Base-by-base conservation (phyloP, 2,113 vertebrate species). In the Aleadryas rufinucha region DNA sequence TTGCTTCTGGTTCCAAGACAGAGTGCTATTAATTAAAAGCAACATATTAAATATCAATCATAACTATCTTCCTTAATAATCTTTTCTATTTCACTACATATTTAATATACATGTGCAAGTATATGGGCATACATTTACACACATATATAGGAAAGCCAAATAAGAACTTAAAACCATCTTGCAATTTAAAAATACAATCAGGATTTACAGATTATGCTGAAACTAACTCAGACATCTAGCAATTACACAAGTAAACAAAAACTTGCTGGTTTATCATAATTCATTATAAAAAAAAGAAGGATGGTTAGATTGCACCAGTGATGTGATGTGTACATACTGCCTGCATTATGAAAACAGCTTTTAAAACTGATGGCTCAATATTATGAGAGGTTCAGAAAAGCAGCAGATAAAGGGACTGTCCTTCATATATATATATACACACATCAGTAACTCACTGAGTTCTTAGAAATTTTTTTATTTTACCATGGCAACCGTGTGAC, bases 1-100 rank as follows among this genome's bases (percentile, higher is more conserved):
- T 99, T 9, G 99, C 99, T 98, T 99, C 99, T 21, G 98, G 98
- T 97, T 99, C 99, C 79, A 99, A 97, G 68, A 99, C 98, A 42
- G 98, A 98, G 94, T 99, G 99, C 99, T 99, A 95, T 63, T 94
- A 93, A 89, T 64, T 41, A 69, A 86, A 95, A 86, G 78, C 9
- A 97, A 96, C 16, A 78, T 85, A 95, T 74, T 66, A 83, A 89
- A 50, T 23, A 47, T 70, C 12, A 96, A 39, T 61, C 39, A 49
- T n/a, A 92, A 80, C 3, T 11, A 75, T 12, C 9, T 56, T 85
- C 19, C 26, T 61, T 42, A 85, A 57, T 44, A 4, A 75, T 39
- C 0, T 77, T 77, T 57, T 57, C 4, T 54, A n/a, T 41, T 68
- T 64, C 61, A 76, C 8, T 35, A 72, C 13, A 24, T 37, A 54